phyloP scores from a whole-genome alignment of 2,113 vertebrate species.

The Calcarius ornatus region DNA sequence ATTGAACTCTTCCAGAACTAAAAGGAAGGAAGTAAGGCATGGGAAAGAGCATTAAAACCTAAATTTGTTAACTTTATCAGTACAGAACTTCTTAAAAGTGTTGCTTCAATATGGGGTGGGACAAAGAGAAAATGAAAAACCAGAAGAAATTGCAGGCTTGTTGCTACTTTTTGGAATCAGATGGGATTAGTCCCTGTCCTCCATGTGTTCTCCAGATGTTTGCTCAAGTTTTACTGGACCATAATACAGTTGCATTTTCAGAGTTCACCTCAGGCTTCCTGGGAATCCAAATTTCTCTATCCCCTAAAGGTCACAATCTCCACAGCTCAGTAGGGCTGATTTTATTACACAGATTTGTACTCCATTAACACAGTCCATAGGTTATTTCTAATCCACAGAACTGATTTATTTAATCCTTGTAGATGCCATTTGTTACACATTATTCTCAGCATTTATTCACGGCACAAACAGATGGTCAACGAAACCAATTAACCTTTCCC shows the following conservation, averaged over 20 bases:
- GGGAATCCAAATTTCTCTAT: not conserved
- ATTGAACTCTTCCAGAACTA: not conserved
- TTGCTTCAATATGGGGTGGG: not conserved
- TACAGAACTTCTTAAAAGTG: not conserved
- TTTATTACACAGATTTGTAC: slow-evolving; percentile 49
- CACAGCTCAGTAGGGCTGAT: slow-evolving; percentile 22
- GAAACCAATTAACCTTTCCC: slow-evolving; percentile 85
- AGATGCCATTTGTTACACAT: slow-evolving; percentile 69
- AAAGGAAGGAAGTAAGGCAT: not conserved
- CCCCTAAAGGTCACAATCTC: slow-evolving; percentile 21
- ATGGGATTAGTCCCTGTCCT: not conserved
- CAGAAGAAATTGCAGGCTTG: not conserved
- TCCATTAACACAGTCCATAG: slow-evolving; percentile 71
- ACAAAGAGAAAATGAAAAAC: not conserved
- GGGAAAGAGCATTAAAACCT: not conserved
- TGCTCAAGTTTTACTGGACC: not conserved
- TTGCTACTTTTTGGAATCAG: not conserved
- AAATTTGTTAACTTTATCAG: not conserved
- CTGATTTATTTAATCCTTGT: slow-evolving; percentile 69
- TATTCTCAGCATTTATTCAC: slow-evolving; percentile 54
- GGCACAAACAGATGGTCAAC: slow-evolving; percentile 83
- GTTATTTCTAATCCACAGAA: slow-evolving; percentile 67
- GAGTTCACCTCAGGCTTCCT: slow-evolving; percentile 15
- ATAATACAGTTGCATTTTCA: not conserved
- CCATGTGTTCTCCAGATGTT: not conserved